Evolutionary conservation across 2,113 vertebrate genomes (phyloP).

Genomic region (Motacilla tschutschensis): DNA sequence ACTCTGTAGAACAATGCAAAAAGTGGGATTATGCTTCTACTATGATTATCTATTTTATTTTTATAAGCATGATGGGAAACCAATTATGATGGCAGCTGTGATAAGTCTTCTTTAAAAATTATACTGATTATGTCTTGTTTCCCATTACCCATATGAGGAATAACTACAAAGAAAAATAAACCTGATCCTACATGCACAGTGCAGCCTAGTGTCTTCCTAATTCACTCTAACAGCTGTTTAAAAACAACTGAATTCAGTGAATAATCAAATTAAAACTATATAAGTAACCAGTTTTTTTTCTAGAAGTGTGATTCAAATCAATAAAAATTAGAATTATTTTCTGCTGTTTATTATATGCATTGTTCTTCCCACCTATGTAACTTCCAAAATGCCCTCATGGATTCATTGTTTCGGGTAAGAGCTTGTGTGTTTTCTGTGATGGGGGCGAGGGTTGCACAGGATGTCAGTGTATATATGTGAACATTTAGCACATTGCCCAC

Average conservation of each 20-base stretch:
- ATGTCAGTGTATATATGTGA: neutral
- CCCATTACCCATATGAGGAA: conserved; percentile 14
- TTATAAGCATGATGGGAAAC: conserved; percentile 46
- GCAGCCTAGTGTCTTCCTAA: neutral
- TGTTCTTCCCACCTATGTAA: neutral
- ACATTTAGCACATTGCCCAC: conserved; percentile 9
- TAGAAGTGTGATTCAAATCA: neutral
- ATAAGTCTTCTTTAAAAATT: conserved; percentile 32
- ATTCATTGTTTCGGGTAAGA: neutral
- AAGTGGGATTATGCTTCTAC: neutral
- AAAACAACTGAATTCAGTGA: neutral
- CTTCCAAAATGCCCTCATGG: neutral
- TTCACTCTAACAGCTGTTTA: neutral
- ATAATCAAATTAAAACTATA: neutral
- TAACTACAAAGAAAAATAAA: conserved; percentile 39
- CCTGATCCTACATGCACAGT: neutral
- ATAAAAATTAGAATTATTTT: neutral
- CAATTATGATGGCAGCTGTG: conserved; percentile 50
- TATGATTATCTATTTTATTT: conserved; percentile 48
- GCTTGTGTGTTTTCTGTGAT: neutral
- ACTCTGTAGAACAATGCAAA: conserved; percentile 12
- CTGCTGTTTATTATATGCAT: neutral
- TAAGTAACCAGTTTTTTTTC: neutral
- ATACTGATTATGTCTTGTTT: conserved; percentile 40
- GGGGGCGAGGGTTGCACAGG: neutral